Conservation (phyloP, 2,888 invertebrate species). For the Gari tellinella region DNA sequence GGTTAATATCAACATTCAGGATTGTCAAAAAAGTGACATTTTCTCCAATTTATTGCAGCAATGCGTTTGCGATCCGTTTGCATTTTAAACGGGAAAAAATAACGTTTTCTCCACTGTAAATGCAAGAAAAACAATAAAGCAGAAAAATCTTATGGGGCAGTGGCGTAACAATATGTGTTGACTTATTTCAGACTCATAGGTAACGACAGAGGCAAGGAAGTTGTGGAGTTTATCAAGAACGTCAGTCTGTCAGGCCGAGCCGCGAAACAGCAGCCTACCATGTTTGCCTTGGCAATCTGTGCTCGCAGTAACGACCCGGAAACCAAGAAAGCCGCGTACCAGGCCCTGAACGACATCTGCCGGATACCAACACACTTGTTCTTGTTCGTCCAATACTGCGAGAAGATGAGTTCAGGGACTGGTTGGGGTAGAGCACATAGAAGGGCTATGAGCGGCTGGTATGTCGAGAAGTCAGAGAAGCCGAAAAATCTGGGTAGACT, state of each 20-base stretch:
- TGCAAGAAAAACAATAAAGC: no score
- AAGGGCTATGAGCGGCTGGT: conserved; percentile 88
- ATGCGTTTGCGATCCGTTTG: no score
- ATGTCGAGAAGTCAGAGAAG: conserved; percentile 79
- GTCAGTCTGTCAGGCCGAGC: conserved; percentile 82
- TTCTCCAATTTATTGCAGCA: no score
- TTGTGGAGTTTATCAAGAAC: conserved; percentile 77
- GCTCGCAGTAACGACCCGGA: conserved; percentile 84
- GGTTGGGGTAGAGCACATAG: conserved; percentile 89
- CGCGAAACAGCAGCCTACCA: conserved; percentile 85
- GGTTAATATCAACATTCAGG: no score
- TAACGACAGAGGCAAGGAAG: conserved; percentile 76
- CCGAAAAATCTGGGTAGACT: conserved; percentile 87
- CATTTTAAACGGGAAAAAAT: no score
- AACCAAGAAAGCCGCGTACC: conserved; percentile 87
- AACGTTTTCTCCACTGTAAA: no score
- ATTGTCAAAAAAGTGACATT: no score
- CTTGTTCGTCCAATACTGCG: conserved; percentile 87
- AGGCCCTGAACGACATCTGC: conserved; percentile 86
- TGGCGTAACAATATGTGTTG: no score
- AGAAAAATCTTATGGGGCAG: no score
- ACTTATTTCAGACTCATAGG: conserved; percentile 72
- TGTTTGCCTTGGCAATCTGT: conserved; percentile 88
- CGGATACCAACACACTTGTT: conserved; percentile 88
- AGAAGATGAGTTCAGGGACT: conserved; percentile 84